phyloP scores from a whole-genome alignment of 2,888 invertebrate species.

The Catocala nupta region DNA sequence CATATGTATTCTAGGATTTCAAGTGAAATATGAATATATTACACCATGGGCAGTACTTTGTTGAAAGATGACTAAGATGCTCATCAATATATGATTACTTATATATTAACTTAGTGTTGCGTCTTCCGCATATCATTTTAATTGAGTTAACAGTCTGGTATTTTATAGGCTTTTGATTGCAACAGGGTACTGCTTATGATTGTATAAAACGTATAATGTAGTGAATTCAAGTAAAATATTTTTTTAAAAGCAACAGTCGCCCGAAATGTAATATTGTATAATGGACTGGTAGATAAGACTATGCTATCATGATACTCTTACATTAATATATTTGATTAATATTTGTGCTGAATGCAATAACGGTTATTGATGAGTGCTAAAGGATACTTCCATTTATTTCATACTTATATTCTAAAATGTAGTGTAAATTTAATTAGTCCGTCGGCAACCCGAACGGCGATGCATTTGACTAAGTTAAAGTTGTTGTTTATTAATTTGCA shows the following conservation, averaged over 20 bases:
- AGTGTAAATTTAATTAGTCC: slow-evolving; percentile 33
- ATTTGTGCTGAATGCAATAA: slow-evolving; percentile 45
- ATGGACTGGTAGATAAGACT: slow-evolving; percentile 49
- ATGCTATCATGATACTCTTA: slow-evolving; percentile 46
- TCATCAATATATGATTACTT: too few relatives aligned
- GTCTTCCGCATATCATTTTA: not conserved
- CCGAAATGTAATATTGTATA: slow-evolving; percentile 33
- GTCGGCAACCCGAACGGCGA: slow-evolving; percentile 13
- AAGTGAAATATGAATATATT: slow-evolving; percentile 19
- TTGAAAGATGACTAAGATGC: slow-evolving; percentile 20
- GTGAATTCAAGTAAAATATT: slow-evolving; percentile 28
- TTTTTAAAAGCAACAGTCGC: slow-evolving; percentile 27
- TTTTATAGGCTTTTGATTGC: slow-evolving; percentile 9
- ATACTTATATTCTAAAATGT: slow-evolving; percentile 45
- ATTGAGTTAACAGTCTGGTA: not conserved
- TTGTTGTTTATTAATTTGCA: slow-evolving; percentile 41
- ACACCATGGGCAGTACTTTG: slow-evolving; percentile 30
- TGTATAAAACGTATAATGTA: slow-evolving; percentile 22
- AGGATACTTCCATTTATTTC: slow-evolving; percentile 50
- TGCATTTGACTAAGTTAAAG: slow-evolving; percentile 35
- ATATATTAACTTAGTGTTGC: too few relatives aligned
- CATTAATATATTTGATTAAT: slow-evolving; percentile 36
- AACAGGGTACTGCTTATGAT: slow-evolving; percentile 36
- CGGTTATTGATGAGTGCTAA: slow-evolving; percentile 47
- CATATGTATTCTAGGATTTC: slow-evolving; percentile 11